phyloP scores from a whole-genome alignment of 2,888 invertebrate species.

The Cantharis rustica region DNA sequence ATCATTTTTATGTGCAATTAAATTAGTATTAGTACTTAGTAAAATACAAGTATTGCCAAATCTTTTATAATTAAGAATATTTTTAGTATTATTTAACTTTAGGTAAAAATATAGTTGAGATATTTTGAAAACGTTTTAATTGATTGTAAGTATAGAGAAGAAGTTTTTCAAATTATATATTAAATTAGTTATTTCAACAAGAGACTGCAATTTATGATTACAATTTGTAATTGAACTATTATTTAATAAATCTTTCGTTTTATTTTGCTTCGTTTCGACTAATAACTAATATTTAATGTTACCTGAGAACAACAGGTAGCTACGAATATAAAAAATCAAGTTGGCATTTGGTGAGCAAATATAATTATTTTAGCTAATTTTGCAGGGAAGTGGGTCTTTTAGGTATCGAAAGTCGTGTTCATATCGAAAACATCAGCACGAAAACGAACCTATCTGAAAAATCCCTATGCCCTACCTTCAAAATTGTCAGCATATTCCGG shows the following conservation, averaged over 20 bases:
- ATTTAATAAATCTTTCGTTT: neutral
- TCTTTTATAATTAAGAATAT: slow-evolving; percentile 14
- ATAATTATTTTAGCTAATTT: too few relatives aligned
- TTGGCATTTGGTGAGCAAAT: too few relatives aligned
- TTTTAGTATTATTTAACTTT: slow-evolving; percentile 1
- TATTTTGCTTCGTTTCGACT: too few relatives aligned
- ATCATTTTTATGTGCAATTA: neutral
- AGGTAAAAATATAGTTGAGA: neutral
- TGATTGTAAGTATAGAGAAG: neutral
- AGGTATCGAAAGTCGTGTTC: too few relatives aligned
- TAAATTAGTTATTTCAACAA: slow-evolving; percentile 7
- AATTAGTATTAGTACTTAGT: neutral
- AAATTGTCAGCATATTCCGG: too few relatives aligned
- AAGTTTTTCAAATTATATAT: neutral
- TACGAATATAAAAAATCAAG: too few relatives aligned
- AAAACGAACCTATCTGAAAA: too few relatives aligned
- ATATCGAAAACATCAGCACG: too few relatives aligned
- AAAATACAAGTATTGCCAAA: slow-evolving; percentile 18
- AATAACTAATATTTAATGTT: too few relatives aligned
- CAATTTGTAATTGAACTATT: neutral
- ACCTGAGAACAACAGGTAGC: too few relatives aligned
- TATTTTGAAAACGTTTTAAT: neutral
- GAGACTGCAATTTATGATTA: slow-evolving; percentile 19
- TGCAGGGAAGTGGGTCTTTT: too few relatives aligned
- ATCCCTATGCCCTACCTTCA: too few relatives aligned